These are phyloP conservation scores for Rhaphigaster nebulosa DNA, from an alignment of 2,888 invertebrate species.

Conservation along the genomic window DNA sequence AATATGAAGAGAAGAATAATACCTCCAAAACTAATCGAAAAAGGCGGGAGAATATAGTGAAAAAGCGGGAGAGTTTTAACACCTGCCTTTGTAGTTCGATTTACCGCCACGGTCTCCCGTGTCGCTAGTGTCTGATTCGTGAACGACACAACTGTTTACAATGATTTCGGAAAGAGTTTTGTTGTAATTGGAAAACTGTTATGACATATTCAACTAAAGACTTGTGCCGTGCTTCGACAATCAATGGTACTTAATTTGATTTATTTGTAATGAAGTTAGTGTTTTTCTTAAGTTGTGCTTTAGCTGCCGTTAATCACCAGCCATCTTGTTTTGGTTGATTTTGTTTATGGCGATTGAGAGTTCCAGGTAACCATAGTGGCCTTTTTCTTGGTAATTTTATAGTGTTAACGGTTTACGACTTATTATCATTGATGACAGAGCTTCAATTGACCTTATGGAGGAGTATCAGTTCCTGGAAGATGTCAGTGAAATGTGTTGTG, in stretches of 20 bases:
- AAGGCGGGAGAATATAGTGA: conserved; percentile 33
- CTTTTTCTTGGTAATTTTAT: conserved; percentile 33
- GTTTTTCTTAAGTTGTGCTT: conserved; percentile 56
- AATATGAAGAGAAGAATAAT: background rate
- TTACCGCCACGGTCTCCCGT: conserved; percentile 31
- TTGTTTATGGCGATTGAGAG: conserved; percentile 66
- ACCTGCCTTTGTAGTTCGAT: conserved; percentile 57
- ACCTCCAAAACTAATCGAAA: conserved; percentile 34
- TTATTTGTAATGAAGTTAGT: conserved; percentile 21
- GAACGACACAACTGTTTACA: conserved; percentile 48
- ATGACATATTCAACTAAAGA: background rate
- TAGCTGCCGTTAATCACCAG: conserved; percentile 64
- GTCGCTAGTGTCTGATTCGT: conserved; percentile 56
- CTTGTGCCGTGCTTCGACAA: background rate
- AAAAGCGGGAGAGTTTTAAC: conserved; percentile 57
- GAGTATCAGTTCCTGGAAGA: background rate
- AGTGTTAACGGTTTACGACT: conserved; percentile 12
- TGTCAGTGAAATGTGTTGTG: conserved; percentile 32
- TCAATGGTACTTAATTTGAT: background rate
- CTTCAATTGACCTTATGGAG: background rate
- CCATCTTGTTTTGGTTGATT: conserved; percentile 66
- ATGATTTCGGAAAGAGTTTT: conserved; percentile 27
- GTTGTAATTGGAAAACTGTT: conserved; percentile 1
- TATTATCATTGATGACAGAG: background rate
- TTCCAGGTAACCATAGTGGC: conserved; percentile 65